Conservation (phyloP, 1,140 invertebrate genomes). For the Drosophila truncata region DNA sequence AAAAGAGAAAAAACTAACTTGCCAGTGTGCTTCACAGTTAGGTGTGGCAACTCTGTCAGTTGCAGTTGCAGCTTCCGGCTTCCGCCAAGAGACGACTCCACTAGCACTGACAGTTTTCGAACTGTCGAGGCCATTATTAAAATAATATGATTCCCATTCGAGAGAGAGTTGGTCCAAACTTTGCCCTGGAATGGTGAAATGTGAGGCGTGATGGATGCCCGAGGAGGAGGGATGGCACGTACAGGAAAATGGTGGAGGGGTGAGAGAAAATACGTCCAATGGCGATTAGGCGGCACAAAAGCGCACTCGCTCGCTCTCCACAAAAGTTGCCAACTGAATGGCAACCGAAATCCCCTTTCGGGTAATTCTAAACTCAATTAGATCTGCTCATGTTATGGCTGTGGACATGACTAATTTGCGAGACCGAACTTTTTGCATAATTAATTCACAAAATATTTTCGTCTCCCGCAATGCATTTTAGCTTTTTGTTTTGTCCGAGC, state of each 20-base stretch:
- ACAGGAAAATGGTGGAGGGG: background rate
- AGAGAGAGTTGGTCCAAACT: slow-evolving; percentile 38
- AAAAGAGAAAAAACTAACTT: background rate
- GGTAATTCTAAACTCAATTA: slow-evolving; percentile 45
- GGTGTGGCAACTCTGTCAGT: slow-evolving; percentile 35
- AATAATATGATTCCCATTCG: slow-evolving; percentile 43
- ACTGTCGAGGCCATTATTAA: slow-evolving; percentile 44
- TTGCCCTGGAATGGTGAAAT: slow-evolving; percentile 5
- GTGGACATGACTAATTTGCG: slow-evolving; percentile 27
- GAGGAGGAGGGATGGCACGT: background rate
- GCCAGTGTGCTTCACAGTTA: slow-evolving; percentile 8
- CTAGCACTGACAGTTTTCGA: slow-evolving; percentile 18
- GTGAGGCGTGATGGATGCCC: slow-evolving; percentile 7
- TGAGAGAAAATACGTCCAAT: background rate
- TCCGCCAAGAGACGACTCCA: slow-evolving; percentile 16
- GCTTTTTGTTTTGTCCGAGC: background rate
- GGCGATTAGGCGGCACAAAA: slow-evolving; percentile 26
- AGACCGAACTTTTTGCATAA: slow-evolving; percentile 23
- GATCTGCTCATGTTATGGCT: slow-evolving; percentile 18
- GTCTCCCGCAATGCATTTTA: slow-evolving; percentile 11
- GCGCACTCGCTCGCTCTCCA: slow-evolving; percentile 3
- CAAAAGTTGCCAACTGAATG: slow-evolving; percentile 34
- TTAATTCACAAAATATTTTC: slow-evolving; percentile 46
- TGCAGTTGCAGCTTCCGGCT: slow-evolving; percentile 32
- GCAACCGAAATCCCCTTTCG: slow-evolving; percentile 23